Conservation (phyloP, 2,113 vertebrate genomes). For the Urocolius indicus region DNA sequence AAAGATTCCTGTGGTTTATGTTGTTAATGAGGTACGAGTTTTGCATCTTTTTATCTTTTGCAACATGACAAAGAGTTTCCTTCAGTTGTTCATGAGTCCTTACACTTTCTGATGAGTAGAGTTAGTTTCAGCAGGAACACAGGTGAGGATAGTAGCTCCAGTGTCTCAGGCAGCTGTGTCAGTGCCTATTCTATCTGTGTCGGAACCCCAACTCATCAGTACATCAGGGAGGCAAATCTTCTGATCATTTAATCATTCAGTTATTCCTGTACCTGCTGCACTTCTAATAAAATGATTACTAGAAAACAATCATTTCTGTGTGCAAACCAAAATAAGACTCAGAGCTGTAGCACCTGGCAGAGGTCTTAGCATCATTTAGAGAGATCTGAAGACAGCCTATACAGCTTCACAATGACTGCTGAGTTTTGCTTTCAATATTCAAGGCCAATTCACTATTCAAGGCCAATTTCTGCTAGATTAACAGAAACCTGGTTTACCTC, state of each 20-base stretch:
- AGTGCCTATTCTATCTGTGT: not conserved
- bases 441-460: not conserved
- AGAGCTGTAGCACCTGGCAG: not conserved
- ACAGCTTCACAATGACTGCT: not conserved
- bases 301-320: not conserved
- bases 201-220: not conserved
- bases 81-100: rapidly evolving
- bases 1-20: slow-evolving; percentile 31
- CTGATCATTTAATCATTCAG: not conserved
- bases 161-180: not conserved
- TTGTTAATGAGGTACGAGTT: slow-evolving; percentile 27
- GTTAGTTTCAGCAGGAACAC: not conserved
- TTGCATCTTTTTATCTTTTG: not conserved
- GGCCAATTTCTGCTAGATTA: not conserved
- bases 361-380: not conserved
- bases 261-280: not conserved
- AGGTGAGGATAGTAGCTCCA: rapidly evolving
- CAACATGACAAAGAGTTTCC: not conserved
- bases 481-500: not conserved
- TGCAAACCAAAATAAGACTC: not conserved
- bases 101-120: not conserved
- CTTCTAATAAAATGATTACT: not conserved
- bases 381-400: not conserved
- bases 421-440: not conserved
- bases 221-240: not conserved